Base-by-base conservation (phyloP, 2,888 invertebrate genomes). In the Amblyjoppa proteus region DNA sequence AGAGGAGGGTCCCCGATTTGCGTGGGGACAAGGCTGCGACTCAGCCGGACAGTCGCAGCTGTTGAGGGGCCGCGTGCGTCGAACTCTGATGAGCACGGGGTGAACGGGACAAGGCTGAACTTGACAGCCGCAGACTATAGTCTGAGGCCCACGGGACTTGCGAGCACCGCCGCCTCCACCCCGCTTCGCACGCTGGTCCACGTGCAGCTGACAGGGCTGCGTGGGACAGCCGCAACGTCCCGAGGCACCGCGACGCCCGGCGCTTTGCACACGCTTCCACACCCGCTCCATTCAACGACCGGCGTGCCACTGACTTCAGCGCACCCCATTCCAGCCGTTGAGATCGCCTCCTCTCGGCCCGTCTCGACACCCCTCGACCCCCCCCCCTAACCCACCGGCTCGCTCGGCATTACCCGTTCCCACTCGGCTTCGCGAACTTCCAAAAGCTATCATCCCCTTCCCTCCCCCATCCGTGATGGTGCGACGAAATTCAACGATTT, bases 281-380 rank as follows among this genome's bases (percentile, higher is more conserved):
- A 93, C 93, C 90, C 93, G 93, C 92, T 93, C 93, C 93, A 93
- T 93, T 93, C 93, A 91, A 92, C 92, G 91, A 91, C 91, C 91
- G 91, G 91, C 92, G 92, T 92, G 91, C 90, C 89, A 93, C 93
- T 93, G 90, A 89, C 88, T 88, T 79, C 83, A 66, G 81, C 71
- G 71, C 61, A 51, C 83, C 88, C 88, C 88, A 88, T 87, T 87
- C 88, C 88, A 83, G 58, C 76, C 25, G 45, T 78, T 81, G 78
- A 78, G 74, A 38, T 61, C 28, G 13, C 45, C 73, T 61, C 78
- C 69, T 34, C 45, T 64, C 49, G 34, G 49, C 49, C 71, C 58
- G 20, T 51, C 76, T 56, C 75, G 79, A 41, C 20, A 20, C 68
- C 28, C 53, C 61, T 31, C 70, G 45, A 20, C 31, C 9, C 64